Base-by-base conservation (phyloP, 1,140 invertebrate species). In the Drosophila repleta region DNA sequence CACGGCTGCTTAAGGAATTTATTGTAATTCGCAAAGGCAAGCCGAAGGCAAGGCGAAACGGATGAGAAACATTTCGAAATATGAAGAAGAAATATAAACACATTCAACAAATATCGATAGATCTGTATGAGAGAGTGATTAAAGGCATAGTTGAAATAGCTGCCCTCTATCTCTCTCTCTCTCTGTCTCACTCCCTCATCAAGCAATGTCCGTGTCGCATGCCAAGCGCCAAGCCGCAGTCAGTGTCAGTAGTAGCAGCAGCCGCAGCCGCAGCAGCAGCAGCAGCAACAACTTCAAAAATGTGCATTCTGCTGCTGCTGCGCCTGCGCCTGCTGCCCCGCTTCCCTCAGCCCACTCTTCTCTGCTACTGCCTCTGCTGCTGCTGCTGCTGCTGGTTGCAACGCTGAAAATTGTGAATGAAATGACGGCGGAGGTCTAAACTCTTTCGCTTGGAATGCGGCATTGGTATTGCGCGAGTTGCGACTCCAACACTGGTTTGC, bases 401-500 rank as follows among this genome's bases (percentile, higher is more conserved):
- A 63, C 56, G 63, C 65, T 75, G 56, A 68, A 87, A 87, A 83
- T 88, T 82, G 83, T 87, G 83, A 87, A 87, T 87, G 82, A 87
- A 87, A 79, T 79, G 72, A 78, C 68, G 67, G 57, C 67, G 67
- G 78, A 81, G 78, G 69, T 77, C 74, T 73, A 82, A 88, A 71
- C 78, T 87, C 82, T 87, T 87, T 87, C 48, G 75, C 32, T 56
- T 79, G 83, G 83, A 82, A 87, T 88, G 82, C 70, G 66, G 82
- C 78, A 74, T 74, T 74, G 74, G 29, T 29, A 29, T 29, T 29
- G 29, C 29, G 7, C 81, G 81, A 84, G 64, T 75, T 85, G 81
- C 76, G 74, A 85, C 77, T 68, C 61, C 74, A 87, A 85, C 82
- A 85, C 82, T 87, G 78, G 82, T 85, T 85, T 85, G 56, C 75